These are phyloP conservation scores for Schizaphis graminum DNA, from an alignment of 2,888 invertebrate species.

Conservation along the genomic window DNA sequence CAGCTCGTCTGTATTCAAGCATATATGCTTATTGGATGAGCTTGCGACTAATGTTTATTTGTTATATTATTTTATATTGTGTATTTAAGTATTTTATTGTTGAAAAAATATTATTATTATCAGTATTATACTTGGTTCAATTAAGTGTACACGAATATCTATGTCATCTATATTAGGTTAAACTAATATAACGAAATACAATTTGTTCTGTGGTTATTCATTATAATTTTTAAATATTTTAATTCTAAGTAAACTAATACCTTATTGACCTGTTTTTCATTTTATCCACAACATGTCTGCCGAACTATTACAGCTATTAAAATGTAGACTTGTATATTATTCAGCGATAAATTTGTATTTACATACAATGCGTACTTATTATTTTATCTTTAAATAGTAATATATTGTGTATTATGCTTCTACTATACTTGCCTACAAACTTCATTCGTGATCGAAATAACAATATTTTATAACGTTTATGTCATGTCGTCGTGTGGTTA, in stretches of 20 bases:
- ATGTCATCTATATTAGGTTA: too few relatives aligned
- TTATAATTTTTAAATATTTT: constrained; percentile 1
- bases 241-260: not conserved
- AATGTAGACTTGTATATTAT: not conserved
- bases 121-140: too few relatives aligned
- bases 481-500: not conserved
- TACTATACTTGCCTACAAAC: not conserved
- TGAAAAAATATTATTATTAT: too few relatives aligned
- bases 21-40: not conserved
- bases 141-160: too few relatives aligned
- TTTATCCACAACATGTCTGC: not conserved
- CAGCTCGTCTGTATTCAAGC: not conserved
- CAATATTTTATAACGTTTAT: not conserved
- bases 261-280: not conserved
- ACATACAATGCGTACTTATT: constrained; percentile 10
- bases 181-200: too few relatives aligned
- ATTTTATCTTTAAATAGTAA: constrained; percentile 27
- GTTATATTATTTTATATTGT: not conserved
- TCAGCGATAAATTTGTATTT: constrained; percentile 7
- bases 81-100: too few relatives aligned
- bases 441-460: not conserved
- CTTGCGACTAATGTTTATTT: not conserved
- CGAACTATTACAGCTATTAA: not conserved
- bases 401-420: not conserved
- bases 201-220: not conserved